Base-by-base conservation (phyloP, 1,140 invertebrate genomes). In the Adelges cooleyi region DNA sequence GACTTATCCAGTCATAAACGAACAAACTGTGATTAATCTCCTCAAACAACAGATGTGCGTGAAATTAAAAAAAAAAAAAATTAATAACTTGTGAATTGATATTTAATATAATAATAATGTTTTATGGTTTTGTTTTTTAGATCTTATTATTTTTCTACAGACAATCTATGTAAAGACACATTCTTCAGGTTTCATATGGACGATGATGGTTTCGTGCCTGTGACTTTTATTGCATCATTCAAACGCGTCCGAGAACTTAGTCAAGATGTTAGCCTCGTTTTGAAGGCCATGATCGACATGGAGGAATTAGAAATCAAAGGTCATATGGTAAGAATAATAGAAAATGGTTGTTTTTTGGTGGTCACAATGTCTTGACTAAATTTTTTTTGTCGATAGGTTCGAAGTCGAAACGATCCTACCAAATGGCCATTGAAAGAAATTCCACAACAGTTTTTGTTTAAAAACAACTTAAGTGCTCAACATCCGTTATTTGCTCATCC, bases 141-240 rank as follows among this genome's bases (percentile, higher is more conserved):
- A 75, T 95, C 99, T 79, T 99, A 99, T 78, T 99, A 99, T 81
- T 98, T 99, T 78, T 96, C 92, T 74, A 86, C 89, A 71, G 94
- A 98, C 71, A 99, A 99, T 79, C 79, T 99, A 53, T 83, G 89
- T 70, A 85, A 90, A 71, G 96, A 99, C 75, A 93, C 97, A 76
- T 99, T 95, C 78, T 80, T 99, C 69, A 82, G 96, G 59, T 83
- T 92, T 67, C 95, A 95, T 82, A 99, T 99, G 96, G 88, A 94
- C 72, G 72, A 82, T 15, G 84, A 96, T 71, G 96, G 96, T 54
- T 98, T 85, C 73, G 82, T 99, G 54, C 91, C 93, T 9, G 83
- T 99, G 20, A 86, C 86, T 66, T 77, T 98, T 44, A 95, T 99
- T 52, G 92, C 93, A 27, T 93, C 91, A 17, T 99, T 99, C 78